A percentile compares a stretch with the other conserved stretches of the same genome.
These are phyloP conservation scores for Heliothis subflexa DNA, from an alignment of 1,140 invertebrate genomes.

Conservation along the genomic window DNA sequence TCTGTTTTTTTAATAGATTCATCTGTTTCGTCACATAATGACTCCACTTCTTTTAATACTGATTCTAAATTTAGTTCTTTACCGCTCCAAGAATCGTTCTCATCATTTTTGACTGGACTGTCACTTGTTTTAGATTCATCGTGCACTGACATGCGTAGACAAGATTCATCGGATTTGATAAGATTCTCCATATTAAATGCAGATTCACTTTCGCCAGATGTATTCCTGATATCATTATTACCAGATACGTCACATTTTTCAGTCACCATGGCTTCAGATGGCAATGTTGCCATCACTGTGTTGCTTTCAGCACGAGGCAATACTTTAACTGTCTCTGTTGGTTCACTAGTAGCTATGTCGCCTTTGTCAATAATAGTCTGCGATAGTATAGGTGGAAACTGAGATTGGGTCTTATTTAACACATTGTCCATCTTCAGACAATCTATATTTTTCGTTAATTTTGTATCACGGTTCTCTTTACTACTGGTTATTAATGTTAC, in stretches of 20 bases:
- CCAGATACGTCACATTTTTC: neutral
- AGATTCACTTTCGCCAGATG: neutral
- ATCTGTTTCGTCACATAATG: conserved; percentile 79
- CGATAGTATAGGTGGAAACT: neutral
- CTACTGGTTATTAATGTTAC: conserved; percentile 61
- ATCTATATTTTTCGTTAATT: conserved; percentile 36
- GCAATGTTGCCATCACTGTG: neutral
- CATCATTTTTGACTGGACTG: conserved; percentile 84
- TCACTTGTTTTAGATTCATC: conserved; percentile 55
- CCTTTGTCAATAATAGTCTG: neutral
- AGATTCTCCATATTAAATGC: conserved; percentile 31
- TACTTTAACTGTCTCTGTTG: conserved; percentile 1
- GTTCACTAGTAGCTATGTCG: neutral
- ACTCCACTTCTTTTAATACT: conserved; percentile 92
- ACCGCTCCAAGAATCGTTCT: conserved; percentile 91
- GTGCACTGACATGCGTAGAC: conserved; percentile 53
- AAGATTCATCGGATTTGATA: conserved; percentile 49
- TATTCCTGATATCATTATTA: conserved; percentile 6
- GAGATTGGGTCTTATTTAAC: conserved; percentile 17
- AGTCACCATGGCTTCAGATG: neutral
- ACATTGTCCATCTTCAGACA: conserved; percentile 45
- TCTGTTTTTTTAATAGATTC: conserved; percentile 62
- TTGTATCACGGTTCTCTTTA: conserved; percentile 34
- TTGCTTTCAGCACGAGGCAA: conserved; percentile 3
- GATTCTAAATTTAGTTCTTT: conserved; percentile 93